Evolutionary conservation across 2,888 invertebrate genomes (phyloP), one percentile per base, ranked within the genome.

Genomic region (Dasysyrphus tricinctus): DNA sequence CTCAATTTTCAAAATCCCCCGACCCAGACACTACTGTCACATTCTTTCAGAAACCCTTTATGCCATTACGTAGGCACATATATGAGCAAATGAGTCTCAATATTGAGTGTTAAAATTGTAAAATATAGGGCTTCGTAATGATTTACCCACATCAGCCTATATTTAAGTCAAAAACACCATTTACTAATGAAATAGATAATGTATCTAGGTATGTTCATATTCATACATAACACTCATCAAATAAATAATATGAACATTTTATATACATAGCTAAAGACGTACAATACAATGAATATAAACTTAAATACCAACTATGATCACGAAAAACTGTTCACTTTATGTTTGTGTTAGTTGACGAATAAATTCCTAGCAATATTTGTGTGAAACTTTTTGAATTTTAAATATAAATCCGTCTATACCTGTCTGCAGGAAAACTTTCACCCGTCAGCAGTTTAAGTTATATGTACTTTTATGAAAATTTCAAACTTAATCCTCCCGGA

Each of bases 351-450:
- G 63, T 63, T 47, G 49, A 63, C 42, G 9, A 42, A 61, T 24
- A 61, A 61, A 29, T 29, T 24, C 24, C 29, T 8, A 61, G 42
- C 3, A 42, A 39, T 61, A 61, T 42, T 61, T 42, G 14, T 42
- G 42, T 2, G 29, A 24, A 61, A 61, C 61, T 29, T 61, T 42
- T 29, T 61, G 24, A 29, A 42, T 61, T 61, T 44, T 12, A 44
- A 32, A 63, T 63, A 63, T 44, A 44, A 63, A 44, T 63, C 49
- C 67, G 61, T 69, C 14, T 16, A 51, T 19, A 63, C 57, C 42
- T 69, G 54, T 70, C 61, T 63, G 69, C 29, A n/a, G 42, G 7
- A 69, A 82, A 78, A 73, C 78, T 78, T 74, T 74, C 56, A 47
- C 37, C 61, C 29, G 49, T 49, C 72, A 77, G 73, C 42, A 44